phyloP scores from a whole-genome alignment of 2,113 vertebrate genomes.

The Burhinus bistriatus region DNA sequence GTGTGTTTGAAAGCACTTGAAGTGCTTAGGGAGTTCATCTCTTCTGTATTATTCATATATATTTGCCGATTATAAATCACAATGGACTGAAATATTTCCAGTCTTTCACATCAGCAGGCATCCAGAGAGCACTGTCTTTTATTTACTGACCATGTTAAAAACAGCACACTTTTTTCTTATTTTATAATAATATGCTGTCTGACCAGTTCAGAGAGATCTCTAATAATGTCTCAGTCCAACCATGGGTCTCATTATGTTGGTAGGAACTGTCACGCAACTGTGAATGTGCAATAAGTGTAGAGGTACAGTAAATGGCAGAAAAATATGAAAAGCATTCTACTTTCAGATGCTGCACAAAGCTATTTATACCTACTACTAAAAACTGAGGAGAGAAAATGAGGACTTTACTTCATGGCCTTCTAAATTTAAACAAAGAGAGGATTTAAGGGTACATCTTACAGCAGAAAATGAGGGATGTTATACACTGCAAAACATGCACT shows the following conservation, averaged over 20 bases:
- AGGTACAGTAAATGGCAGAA: slow-evolving; percentile 63
- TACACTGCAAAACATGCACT: slow-evolving; percentile 1
- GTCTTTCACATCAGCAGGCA: slow-evolving; percentile 59
- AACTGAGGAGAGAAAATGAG: slow-evolving; percentile 41
- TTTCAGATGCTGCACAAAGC: slow-evolving; percentile 66
- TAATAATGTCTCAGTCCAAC: slow-evolving; percentile 67
- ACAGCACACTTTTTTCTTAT: slow-evolving; percentile 36
- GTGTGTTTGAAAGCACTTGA: slow-evolving; percentile 45
- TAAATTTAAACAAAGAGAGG: slow-evolving; percentile 59
- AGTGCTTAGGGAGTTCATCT: slow-evolving; percentile 40
- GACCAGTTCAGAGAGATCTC: slow-evolving; percentile 67
- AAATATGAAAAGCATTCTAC: slow-evolving; percentile 69
- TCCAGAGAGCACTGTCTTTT: slow-evolving; percentile 61
- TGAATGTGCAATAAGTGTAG: slow-evolving; percentile 71
- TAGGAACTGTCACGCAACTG: slow-evolving; percentile 70
- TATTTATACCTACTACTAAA: slow-evolving; percentile 69
- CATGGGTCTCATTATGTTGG: slow-evolving; percentile 68
- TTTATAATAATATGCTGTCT: slow-evolving; percentile 68
- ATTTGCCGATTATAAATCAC: slow-evolving; percentile 62
- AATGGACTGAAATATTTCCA: slow-evolving; percentile 61
- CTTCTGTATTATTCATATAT: slow-evolving; percentile 41
- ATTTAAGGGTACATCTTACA: slow-evolving; percentile 32
- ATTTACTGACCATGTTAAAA: slow-evolving; percentile 71
- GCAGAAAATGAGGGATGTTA: slow-evolving; percentile 41
- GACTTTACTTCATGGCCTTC: slow-evolving; percentile 53